Conservation (phyloP, 1,140 invertebrate species). For the Asbolus verrucosus region DNA sequence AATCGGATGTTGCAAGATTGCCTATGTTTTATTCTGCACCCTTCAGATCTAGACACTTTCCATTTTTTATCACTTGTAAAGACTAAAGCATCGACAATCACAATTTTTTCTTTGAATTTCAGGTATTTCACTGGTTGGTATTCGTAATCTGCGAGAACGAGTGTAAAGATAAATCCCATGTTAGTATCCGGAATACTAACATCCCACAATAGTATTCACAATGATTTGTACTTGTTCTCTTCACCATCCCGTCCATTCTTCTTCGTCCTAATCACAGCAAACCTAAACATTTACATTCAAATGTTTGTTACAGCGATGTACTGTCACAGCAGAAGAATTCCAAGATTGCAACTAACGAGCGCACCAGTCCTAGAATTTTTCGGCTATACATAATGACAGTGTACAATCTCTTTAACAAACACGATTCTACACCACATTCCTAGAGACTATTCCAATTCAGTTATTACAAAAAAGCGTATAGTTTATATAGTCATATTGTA, state of each 20-base stretch:
- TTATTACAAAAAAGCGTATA: slow-evolving; percentile 30
- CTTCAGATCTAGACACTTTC: slow-evolving; percentile 43
- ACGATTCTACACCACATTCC: slow-evolving; percentile 1
- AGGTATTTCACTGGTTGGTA: slow-evolving; percentile 40
- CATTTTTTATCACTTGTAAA: slow-evolving; percentile 42
- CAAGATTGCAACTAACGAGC: too few species aligned
- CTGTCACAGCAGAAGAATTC: neutral
- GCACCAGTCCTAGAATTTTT: too few species aligned
- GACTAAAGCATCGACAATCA: slow-evolving; percentile 53
- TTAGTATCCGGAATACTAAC: slow-evolving; percentile 33
- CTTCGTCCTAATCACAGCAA: neutral
- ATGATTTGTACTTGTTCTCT: slow-evolving; percentile 34
- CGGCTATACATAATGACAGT: too few species aligned
- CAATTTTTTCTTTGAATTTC: slow-evolving; percentile 43
- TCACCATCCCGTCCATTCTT: neutral
- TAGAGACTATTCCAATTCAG: neutral
- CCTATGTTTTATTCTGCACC: slow-evolving; percentile 48
- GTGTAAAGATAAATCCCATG: slow-evolving; percentile 20
- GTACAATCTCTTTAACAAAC: slow-evolving; percentile 10
- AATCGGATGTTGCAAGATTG: slow-evolving; percentile 45
- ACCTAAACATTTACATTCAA: neutral
- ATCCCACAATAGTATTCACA: slow-evolving; percentile 24
- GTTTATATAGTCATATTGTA: slow-evolving; percentile 15
- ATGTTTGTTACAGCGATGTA: slow-evolving; percentile 1
- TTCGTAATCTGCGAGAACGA: slow-evolving; percentile 25